A percentile compares a stretch with the other conserved stretches of the same genome.
Evolutionary conservation across 2,888 invertebrate species (phyloP).

Genomic region (Euplexia lucipara): DNA sequence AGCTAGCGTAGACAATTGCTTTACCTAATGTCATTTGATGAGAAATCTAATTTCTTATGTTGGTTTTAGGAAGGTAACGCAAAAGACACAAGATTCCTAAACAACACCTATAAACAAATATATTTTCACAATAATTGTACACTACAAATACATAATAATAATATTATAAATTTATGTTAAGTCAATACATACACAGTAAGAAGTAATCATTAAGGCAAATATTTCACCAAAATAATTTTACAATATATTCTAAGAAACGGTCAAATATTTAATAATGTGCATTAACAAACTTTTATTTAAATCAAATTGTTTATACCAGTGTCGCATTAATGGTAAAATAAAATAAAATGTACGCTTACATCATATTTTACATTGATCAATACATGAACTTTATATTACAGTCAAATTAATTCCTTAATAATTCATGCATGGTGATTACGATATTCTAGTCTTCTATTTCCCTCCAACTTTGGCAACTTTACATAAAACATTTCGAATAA

Average conservation of each 20-base stretch:
- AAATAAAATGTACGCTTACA: slow-evolving; percentile 57
- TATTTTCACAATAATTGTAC: slow-evolving; percentile 64
- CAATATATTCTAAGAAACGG: slow-evolving; percentile 40
- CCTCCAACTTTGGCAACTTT: slow-evolving; percentile 71
- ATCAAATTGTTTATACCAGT: slow-evolving; percentile 32
- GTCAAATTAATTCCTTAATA: slow-evolving; percentile 52
- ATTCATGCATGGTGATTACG: slow-evolving; percentile 59
- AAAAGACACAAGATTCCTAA: slow-evolving; percentile 44
- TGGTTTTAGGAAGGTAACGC: slow-evolving; percentile 23
- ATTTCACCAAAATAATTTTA: slow-evolving; percentile 41
- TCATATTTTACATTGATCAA: slow-evolving; percentile 61
- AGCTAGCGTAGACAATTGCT: slow-evolving; percentile 1
- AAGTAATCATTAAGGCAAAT: slow-evolving; percentile 27
- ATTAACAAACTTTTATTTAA: slow-evolving; percentile 46
- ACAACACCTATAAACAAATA: slow-evolving; percentile 60
- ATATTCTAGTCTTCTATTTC: slow-evolving; percentile 68
- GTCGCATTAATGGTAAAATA: slow-evolving; percentile 39
- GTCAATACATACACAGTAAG: slow-evolving; percentile 47
- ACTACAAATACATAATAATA: slow-evolving; percentile 23
- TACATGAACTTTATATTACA: slow-evolving; percentile 63
- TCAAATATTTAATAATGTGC: slow-evolving; percentile 50
- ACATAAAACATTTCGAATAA: slow-evolving; percentile 88
- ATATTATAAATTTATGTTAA: slow-evolving; percentile 41
- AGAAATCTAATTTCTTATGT: slow-evolving; percentile 13
- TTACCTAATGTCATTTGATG: slow-evolving; percentile 16